phyloP scores from a whole-genome alignment of 2,797 vertebrate species.

The Oceanodroma leucorhoa region DNA sequence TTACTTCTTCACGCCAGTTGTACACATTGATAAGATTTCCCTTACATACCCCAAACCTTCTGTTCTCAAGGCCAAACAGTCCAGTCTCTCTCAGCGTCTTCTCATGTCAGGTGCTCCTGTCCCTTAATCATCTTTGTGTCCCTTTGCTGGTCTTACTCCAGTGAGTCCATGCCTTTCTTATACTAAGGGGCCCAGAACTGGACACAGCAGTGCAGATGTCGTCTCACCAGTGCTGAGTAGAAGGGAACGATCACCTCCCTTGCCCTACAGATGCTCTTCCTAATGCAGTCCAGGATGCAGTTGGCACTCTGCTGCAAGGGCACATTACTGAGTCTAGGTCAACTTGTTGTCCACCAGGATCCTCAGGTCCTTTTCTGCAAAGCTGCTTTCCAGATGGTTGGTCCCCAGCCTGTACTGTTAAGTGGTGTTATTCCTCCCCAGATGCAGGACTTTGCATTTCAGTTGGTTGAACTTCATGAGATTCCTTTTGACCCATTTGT shows the following conservation, averaged over 20 bases:
- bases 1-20: background rate
- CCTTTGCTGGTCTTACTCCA: background rate
- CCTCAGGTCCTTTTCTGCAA: background rate
- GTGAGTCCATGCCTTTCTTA: background rate
- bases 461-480: background rate
- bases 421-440: background rate
- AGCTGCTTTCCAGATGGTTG: background rate
- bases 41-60: background rate
- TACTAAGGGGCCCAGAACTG: background rate
- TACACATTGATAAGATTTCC: background rate
- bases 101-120: background rate
- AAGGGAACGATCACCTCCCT: background rate
- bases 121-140: background rate
- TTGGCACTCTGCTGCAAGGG: background rate
- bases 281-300: background rate
- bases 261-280: background rate
- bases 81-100: background rate
- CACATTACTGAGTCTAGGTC: background rate
- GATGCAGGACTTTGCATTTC: background rate
- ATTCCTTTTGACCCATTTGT: background rate
- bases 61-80: background rate
- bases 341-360: background rate
- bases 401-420: background rate
- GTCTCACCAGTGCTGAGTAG: background rate
- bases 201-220: background rate